Evolutionary conservation across 1,140 invertebrate genomes (phyloP).

Genomic region (Bombyx mori): DNA sequence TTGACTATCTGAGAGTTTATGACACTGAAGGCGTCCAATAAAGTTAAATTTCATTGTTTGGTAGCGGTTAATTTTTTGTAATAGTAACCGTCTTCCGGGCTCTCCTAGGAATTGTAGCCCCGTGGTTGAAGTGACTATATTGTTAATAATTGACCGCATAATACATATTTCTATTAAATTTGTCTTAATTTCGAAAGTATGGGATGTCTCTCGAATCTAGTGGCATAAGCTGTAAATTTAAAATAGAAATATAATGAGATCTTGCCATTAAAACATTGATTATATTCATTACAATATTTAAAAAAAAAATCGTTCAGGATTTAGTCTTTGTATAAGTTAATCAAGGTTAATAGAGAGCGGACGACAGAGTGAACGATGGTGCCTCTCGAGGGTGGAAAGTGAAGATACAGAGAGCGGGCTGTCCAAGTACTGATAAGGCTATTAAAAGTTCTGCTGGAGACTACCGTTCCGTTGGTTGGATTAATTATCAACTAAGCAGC

Average conservation of each 20-base stretch:
- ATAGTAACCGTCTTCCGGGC: no score
- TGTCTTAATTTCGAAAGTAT: no score
- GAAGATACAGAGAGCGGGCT: conserved; percentile 38
- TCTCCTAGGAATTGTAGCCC: no score
- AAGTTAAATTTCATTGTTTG: conserved; percentile 63
- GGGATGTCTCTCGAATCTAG: no score
- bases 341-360: conserved; percentile 34
- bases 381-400: conserved; percentile 19
- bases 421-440: conserved; percentile 60
- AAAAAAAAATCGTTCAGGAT: no score
- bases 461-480: conserved; percentile 25
- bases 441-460: conserved; percentile 65
- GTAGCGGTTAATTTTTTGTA: conserved; percentile 28
- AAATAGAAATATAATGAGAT: background rate
- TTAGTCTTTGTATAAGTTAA: conserved; percentile 26
- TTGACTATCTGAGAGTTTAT: conserved; percentile 59
- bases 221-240: background rate
- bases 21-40: conserved; percentile 55
- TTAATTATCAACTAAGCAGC: background rate
- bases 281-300: no score
- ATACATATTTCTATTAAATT: no score
- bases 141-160: no score
- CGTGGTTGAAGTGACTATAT: no score
- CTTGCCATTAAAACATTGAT: background rate
- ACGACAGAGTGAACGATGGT: conserved; percentile 9